These are phyloP conservation scores for Orius laevigatus DNA, from an alignment of 1,140 invertebrate species.

Conservation along the genomic window DNA sequence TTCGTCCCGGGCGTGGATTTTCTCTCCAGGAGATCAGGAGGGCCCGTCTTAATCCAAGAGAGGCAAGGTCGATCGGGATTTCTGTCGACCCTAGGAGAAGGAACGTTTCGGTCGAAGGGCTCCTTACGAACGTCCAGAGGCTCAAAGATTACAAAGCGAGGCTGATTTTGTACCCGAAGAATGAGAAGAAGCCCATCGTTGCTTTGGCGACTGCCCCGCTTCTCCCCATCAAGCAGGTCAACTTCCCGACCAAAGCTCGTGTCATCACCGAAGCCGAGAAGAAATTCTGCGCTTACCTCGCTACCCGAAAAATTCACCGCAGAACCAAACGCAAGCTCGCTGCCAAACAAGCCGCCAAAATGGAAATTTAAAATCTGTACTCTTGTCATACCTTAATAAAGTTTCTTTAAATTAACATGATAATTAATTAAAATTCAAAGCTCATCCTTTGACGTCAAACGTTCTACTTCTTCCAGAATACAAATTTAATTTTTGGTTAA, in stretches of 20 bases:
- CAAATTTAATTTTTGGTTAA: too few relatives aligned
- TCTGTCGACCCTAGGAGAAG: constrained; percentile 83
- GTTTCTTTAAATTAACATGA: too few relatives aligned
- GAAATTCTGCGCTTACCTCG: constrained; percentile 77
- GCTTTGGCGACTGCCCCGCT: constrained; percentile 80
- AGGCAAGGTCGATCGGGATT: constrained; percentile 87
- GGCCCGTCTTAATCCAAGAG: constrained; percentile 61
- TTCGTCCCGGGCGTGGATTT: constrained; percentile 88
- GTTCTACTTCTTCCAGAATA: too few relatives aligned
- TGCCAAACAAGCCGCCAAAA: too few relatives aligned
- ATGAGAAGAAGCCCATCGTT: constrained; percentile 68
- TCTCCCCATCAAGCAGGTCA: constrained; percentile 65
- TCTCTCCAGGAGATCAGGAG: constrained; percentile 88
- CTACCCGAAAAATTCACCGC: constrained; percentile 59
- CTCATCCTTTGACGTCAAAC: too few relatives aligned
- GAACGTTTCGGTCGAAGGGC: constrained; percentile 90
- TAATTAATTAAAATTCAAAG: too few relatives aligned
- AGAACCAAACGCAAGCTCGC: too few relatives aligned
- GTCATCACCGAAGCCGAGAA: constrained; percentile 78
- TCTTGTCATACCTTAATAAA: too few relatives aligned
- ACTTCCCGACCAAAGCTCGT: constrained; percentile 53
- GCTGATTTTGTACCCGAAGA: constrained; percentile 89
- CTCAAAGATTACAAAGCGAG: constrained; percentile 91
- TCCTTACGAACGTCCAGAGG: constrained; percentile 86
- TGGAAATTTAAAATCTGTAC: too few relatives aligned